Percentiles rank a stretch among this genome's conserved stretches.
Evolutionary conservation across 1,140 invertebrate species (phyloP).

Genomic region (Listronotus oregonensis): DNA sequence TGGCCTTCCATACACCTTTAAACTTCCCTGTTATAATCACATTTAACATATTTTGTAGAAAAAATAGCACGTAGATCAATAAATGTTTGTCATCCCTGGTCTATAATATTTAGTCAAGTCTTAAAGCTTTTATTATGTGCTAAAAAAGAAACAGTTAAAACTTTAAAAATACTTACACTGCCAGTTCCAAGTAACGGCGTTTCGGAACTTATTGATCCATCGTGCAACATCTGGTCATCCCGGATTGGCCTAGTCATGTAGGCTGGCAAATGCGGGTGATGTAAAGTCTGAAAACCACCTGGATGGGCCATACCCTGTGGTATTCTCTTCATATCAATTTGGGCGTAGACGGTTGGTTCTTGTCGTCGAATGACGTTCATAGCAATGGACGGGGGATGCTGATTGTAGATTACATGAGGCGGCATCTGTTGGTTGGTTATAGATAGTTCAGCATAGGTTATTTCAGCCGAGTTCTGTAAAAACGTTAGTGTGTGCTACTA

Average conservation of each 20-base stretch:
- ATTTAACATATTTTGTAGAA: too few species aligned
- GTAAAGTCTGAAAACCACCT: slow-evolving; percentile 50
- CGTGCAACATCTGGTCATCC: slow-evolving; percentile 49
- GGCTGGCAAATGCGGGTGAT: slow-evolving; percentile 51
- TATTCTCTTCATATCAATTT: slow-evolving; percentile 57
- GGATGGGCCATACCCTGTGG: slow-evolving; percentile 48
- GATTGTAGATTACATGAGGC: slow-evolving; percentile 53
- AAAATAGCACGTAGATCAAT: too few species aligned
- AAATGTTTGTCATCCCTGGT: too few species aligned
- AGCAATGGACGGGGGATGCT: slow-evolving; percentile 49
- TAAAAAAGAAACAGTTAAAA: too few species aligned
- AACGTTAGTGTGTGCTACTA: slow-evolving; percentile 19
- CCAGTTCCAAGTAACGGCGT: slow-evolving; percentile 50
- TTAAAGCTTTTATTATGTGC: too few species aligned
- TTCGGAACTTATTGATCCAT: slow-evolving; percentile 50
- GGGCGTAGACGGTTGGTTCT: slow-evolving; percentile 60
- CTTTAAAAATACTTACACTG: slow-evolving; percentile 48
- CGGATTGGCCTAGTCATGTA: slow-evolving; percentile 49
- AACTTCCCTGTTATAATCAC: too few species aligned
- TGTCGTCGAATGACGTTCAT: slow-evolving; percentile 52
- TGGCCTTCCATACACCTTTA: too few species aligned
- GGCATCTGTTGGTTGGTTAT: slow-evolving; percentile 56
- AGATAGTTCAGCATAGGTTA: slow-evolving; percentile 61
- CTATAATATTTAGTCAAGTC: too few species aligned
- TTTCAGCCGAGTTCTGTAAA: slow-evolving; percentile 55